phyloP scores from a whole-genome alignment of 2,113 vertebrate genomes.

The Pyrgilauda ruficollis region DNA sequence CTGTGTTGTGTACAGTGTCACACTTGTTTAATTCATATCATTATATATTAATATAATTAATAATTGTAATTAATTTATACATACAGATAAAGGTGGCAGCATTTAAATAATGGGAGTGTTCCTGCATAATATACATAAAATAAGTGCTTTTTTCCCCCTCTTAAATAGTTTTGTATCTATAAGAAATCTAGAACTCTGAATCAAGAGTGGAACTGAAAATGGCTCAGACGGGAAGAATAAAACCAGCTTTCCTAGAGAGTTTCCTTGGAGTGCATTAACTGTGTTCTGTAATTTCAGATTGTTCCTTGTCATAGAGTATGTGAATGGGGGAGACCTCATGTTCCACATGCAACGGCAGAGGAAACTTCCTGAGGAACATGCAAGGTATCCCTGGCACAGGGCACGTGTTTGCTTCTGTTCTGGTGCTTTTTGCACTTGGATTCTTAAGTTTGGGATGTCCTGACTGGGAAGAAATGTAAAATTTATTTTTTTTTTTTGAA shows the following conservation, averaged over 20 bases:
- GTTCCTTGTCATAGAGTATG: constrained; percentile 97
- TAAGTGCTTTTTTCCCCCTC: neutral
- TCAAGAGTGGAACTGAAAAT: neutral
- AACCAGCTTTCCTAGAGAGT: neutral
- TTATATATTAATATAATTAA: neutral
- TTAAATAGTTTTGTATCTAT: neutral
- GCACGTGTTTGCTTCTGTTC: fast-evolving
- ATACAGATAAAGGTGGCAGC: neutral
- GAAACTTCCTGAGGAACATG: constrained; percentile 95
- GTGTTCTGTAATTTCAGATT: constrained; percentile 74
- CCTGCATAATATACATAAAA: neutral
- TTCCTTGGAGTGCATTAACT: neutral
- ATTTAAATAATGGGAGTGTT: neutral
- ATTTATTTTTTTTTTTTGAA: neutral
- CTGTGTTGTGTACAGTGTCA: neutral
- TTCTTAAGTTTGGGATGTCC: neutral
- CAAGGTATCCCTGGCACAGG: constrained; percentile 75
- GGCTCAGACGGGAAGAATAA: neutral
- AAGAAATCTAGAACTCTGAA: neutral
- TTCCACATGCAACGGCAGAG: constrained; percentile 98
- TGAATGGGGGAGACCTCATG: constrained; percentile 97
- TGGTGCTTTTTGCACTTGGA: neutral
- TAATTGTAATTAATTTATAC: neutral
- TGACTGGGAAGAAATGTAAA: neutral
- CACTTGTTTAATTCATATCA: neutral